A percentile compares a stretch with the other conserved stretches of the same genome.
phyloP scores from a whole-genome alignment of 2,888 invertebrate genomes.

The Drosophila fungiperda region DNA sequence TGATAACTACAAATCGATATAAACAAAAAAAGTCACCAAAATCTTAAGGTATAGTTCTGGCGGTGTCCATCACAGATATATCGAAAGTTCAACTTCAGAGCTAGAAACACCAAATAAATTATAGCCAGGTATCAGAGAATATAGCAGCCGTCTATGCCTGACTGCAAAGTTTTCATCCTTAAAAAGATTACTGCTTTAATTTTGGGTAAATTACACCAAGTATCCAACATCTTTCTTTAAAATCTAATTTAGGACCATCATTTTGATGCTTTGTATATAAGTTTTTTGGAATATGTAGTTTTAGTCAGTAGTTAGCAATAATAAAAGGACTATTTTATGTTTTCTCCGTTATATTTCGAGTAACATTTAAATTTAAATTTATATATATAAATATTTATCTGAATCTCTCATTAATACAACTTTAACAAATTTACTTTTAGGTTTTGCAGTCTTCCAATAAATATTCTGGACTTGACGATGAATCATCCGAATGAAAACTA shows the following conservation, averaged over 20 bases:
- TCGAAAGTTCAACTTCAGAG: neutral
- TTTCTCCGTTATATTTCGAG: neutral
- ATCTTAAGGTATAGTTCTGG: neutral
- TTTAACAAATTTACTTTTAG: constrained; percentile 85
- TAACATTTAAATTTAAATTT: neutral
- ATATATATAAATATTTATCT: neutral
- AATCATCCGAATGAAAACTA: constrained; percentile 84
- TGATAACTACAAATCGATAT: no score
- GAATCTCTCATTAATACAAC: neutral
- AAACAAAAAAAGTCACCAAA: neutral
- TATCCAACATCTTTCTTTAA: neutral
- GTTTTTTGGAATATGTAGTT: neutral
- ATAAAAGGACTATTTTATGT: neutral
- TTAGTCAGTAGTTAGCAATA: neutral
- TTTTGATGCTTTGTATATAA: neutral
- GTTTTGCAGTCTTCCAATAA: constrained; percentile 92
- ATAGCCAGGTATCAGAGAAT: no score
- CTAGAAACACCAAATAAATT: neutral
- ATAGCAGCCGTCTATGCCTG: neutral
- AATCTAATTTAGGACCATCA: neutral
- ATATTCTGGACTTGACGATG: constrained; percentile 90
- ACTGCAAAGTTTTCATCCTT: neutral
- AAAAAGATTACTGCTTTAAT: neutral
- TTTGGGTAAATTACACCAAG: neutral
- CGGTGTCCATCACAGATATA: neutral